Evolutionary conservation across 2,113 vertebrate species (phyloP).

Genomic region (Halichoerus grypus): DNA sequence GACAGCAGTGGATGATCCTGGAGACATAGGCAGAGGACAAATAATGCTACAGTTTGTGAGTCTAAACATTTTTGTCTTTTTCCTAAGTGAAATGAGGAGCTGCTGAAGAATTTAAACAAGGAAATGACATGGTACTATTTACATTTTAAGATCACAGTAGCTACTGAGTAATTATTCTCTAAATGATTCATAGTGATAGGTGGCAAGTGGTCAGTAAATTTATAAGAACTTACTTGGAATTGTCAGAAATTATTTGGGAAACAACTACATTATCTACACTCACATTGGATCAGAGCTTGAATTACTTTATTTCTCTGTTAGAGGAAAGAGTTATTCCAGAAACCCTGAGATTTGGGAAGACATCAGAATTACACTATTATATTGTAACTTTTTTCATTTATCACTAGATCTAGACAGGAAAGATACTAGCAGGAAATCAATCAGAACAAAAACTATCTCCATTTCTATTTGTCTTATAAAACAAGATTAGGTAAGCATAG

Average conservation of each 20-base stretch:
- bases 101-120: not conserved
- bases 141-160: not conserved
- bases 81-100: not conserved
- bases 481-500: not conserved
- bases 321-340: not conserved
- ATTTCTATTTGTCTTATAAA: slow-evolving; percentile 38
- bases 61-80: not conserved
- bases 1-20: not conserved
- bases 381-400: not conserved
- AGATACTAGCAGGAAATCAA: slow-evolving; percentile 2
- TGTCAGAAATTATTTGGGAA: slow-evolving; percentile 2
- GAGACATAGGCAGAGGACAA: not conserved
- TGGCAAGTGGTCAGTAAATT: not conserved
- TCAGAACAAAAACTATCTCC: not conserved
- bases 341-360: slow-evolving; percentile 30
- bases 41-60: not conserved
- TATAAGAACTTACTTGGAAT: not conserved
- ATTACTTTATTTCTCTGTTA: slow-evolving; percentile 16
- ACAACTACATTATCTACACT: not conserved
- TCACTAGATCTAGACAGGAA: not conserved
- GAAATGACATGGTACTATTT: not conserved
- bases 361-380: not conserved
- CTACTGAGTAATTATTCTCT: not conserved
- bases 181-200: not conserved
- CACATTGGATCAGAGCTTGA: not conserved